Percentiles rank a stretch among this genome's conserved stretches.
Evolutionary conservation across 1,140 invertebrate genomes (phyloP).

Genomic region (Hyles vespertilio): DNA sequence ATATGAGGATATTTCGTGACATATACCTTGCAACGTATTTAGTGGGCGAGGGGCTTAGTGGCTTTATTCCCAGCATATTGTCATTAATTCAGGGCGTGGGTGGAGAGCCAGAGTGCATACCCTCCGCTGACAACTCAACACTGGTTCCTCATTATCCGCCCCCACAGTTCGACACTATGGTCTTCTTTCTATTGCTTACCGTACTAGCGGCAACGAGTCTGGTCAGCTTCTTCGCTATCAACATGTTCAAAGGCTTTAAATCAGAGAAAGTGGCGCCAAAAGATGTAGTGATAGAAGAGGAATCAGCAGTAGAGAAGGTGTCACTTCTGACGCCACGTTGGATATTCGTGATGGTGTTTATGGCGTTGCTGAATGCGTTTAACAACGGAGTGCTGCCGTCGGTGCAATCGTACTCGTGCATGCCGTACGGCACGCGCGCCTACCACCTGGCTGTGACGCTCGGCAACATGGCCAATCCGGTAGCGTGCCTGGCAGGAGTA

Average conservation of each 20-base stretch:
- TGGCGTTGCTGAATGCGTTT: constrained; percentile 79
- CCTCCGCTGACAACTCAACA: constrained; percentile 33
- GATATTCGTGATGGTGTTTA: constrained; percentile 74
- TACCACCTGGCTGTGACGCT: constrained; percentile 90
- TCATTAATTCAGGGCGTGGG: constrained; percentile 90
- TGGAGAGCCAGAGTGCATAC: constrained; percentile 77
- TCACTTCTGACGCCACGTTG: constrained; percentile 62
- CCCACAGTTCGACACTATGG: constrained; percentile 78
- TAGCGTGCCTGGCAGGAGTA: constrained; percentile 88
- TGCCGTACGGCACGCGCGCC: constrained; percentile 88
- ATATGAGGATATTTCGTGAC: constrained; percentile 88
- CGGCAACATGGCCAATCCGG: constrained; percentile 87
- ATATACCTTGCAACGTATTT: constrained; percentile 82
- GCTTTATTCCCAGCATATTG: constrained; percentile 90
- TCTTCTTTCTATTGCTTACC: constrained; percentile 86
- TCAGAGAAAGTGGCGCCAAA: constrained; percentile 58
- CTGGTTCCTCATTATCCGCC: constrained; percentile 55
- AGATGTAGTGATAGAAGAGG: constrained; percentile 47
- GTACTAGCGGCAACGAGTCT: constrained; percentile 77
- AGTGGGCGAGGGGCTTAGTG: constrained; percentile 88
- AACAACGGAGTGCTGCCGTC: constrained; percentile 88
- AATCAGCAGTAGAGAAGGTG: constrained; percentile 20
- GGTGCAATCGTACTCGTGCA: constrained; percentile 90
- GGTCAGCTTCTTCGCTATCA: constrained; percentile 77
- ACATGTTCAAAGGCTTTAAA: constrained; percentile 56